Evolutionary conservation across 1,140 invertebrate genomes (phyloP).

Genomic region (Meloidogyne exigua): DNA sequence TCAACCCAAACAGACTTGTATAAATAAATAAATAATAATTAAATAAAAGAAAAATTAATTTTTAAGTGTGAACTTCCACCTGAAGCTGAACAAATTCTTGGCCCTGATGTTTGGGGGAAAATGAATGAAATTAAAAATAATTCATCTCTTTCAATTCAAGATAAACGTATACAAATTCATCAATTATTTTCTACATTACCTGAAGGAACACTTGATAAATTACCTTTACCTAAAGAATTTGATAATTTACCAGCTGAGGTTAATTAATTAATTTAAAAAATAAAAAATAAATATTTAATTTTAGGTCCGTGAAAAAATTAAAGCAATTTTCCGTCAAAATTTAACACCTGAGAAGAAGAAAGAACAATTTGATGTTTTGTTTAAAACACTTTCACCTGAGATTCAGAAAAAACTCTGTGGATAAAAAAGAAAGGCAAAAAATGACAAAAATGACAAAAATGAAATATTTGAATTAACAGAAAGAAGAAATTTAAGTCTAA

Average conservation of each 20-base stretch:
- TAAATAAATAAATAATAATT: no score
- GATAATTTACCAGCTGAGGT: neutral
- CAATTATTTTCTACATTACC: neutral
- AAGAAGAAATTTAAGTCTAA: no score
- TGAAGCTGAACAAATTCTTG: conserved; percentile 4
- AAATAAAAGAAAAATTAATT: neutral
- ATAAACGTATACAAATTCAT: conserved; percentile 2
- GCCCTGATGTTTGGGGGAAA: neutral
- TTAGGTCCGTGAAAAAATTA: neutral
- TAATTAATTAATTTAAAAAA: neutral
- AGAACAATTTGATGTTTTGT: neutral
- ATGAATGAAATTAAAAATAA: conserved; percentile 3
- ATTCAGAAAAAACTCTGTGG: neutral
- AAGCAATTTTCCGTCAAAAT: neutral
- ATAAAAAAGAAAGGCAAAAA: neutral
- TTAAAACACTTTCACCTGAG: neutral
- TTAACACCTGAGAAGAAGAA: neutral
- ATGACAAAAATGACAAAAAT: neutral
- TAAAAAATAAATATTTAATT: neutral
- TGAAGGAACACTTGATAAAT: neutral
- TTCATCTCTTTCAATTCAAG: neutral
- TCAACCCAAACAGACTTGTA: no score
- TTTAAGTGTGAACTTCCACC: neutral
- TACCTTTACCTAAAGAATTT: neutral
- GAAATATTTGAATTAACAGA: no score